These are phyloP conservation scores for Vicugna pacos DNA, from an alignment of 2,113 vertebrate genomes.

Conservation along the genomic window DNA sequence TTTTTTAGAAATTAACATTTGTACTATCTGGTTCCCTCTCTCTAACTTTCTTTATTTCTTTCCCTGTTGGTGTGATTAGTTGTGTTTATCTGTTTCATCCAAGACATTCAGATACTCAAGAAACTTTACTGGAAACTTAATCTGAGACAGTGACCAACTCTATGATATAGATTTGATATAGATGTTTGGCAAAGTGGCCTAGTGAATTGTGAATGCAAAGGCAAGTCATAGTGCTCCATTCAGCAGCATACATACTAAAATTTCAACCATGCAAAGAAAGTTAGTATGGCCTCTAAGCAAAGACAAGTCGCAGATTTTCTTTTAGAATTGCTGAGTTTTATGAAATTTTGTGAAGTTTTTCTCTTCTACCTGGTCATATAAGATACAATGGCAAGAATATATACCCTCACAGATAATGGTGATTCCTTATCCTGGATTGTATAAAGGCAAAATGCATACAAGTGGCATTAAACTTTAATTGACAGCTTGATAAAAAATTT, in stretches of 20 bases:
- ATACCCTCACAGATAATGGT: not conserved
- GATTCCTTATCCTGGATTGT: not conserved
- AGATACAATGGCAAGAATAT: not conserved
- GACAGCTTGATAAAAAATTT: not conserved
- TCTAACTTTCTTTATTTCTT: not conserved
- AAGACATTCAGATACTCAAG: not conserved
- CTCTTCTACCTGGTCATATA: not conserved
- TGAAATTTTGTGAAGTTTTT: not conserved
- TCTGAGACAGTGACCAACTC: not conserved
- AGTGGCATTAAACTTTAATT: not conserved
- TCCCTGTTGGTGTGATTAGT: not conserved
- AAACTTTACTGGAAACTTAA: not conserved
- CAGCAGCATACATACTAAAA: not conserved
- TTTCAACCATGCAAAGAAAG: not conserved
- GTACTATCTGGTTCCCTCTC: not conserved
- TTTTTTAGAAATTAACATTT: not conserved
- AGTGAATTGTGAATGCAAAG: not conserved
- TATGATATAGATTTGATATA: not conserved
- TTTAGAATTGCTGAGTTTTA: not conserved
- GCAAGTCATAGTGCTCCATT: not conserved
- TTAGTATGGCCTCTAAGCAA: not conserved
- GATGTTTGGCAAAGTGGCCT: not conserved
- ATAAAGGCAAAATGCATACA: not conserved
- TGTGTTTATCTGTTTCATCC: not conserved
- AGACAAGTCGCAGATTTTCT: not conserved